These are phyloP conservation scores for Hypsibius dujardini DNA, from an alignment of 1,140 invertebrate species.

Conservation along the genomic window DNA sequence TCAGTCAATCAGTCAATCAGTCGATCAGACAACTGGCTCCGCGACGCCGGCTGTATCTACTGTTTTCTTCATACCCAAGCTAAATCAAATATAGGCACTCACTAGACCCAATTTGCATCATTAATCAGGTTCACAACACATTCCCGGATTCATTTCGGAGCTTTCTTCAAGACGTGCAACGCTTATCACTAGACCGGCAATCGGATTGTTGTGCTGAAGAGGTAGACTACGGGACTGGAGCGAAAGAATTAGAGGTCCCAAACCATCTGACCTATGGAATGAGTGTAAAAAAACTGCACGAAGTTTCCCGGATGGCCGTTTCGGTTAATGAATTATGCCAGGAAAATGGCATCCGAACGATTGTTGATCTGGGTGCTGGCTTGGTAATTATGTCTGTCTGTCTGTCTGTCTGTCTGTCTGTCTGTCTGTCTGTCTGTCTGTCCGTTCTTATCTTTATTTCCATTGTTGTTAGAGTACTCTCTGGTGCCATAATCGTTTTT, in stretches of 20 bases:
- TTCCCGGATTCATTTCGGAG: not conserved
- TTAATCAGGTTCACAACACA: not conserved
- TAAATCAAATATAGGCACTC: too few relatives aligned
- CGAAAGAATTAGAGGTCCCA: not conserved
- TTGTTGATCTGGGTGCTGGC: conserved; percentile 2
- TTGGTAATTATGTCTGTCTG: conserved; percentile 18
- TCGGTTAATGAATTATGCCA: not conserved
- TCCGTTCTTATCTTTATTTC: conserved; percentile 16
- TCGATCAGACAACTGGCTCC: not conserved
- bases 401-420: conserved; percentile 21
- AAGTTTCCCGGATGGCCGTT: conserved; percentile 14
- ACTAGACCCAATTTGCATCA: too few relatives aligned
- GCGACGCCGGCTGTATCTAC: not conserved
- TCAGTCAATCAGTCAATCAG: not conserved
- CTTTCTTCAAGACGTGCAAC: not conserved
- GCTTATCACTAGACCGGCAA: not conserved
- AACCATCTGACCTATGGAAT: not conserved
- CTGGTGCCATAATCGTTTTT: too few relatives aligned
- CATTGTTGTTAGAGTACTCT: too few relatives aligned
- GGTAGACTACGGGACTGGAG: not conserved
- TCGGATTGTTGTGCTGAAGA: not conserved
- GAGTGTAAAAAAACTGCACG: conserved; percentile 1
- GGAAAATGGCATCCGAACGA: not conserved
- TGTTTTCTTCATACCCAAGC: too few relatives aligned
- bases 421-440: conserved; percentile 21